Evolutionary conservation across 2,113 vertebrate species (phyloP).

Genomic region (Butastur rufipennis): DNA sequence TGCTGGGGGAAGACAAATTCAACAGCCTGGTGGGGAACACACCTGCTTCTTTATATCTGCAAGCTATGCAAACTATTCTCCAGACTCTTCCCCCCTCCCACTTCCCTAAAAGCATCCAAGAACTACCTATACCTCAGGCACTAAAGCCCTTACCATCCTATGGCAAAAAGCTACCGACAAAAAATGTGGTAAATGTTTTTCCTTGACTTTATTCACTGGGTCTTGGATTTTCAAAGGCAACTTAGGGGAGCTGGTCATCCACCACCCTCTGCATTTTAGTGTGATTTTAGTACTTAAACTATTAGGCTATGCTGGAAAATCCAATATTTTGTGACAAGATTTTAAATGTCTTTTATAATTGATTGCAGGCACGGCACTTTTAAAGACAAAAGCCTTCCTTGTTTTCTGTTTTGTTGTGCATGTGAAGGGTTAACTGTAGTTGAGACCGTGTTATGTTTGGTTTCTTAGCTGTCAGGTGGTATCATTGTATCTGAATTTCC

Average conservation of each 20-base stretch:
- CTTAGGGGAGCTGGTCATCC: not conserved
- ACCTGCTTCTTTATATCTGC: conserved; percentile 80
- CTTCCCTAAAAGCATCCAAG: conserved; percentile 81
- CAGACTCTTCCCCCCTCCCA: conserved; percentile 77
- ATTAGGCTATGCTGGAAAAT: conserved; percentile 2
- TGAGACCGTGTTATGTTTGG: not conserved
- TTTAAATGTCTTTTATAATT: conserved; percentile 47
- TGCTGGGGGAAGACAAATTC: conserved; percentile 82
- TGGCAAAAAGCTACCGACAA: conserved; percentile 59
- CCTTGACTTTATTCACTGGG: conserved; percentile 40
- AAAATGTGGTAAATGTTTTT: conserved; percentile 69
- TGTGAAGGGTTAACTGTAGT: conserved; percentile 55
- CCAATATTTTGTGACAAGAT: conserved; percentile 20
- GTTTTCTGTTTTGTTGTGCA: conserved; percentile 47
- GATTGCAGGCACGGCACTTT: conserved; percentile 53
- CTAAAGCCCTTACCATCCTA: conserved; percentile 72
- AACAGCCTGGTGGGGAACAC: conserved; percentile 76
- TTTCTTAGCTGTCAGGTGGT: conserved; percentile 36
- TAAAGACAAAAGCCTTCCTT: conserved; percentile 40
- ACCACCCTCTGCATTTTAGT: conserved; percentile 16
- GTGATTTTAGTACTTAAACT: conserved; percentile 27
- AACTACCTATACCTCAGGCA: conserved; percentile 84
- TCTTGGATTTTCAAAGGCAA: conserved; percentile 50
- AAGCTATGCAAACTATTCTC: conserved; percentile 82
- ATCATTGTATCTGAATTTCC: conserved; percentile 35